Percentiles rank a stretch among this genome's conserved stretches.
phyloP scores from a whole-genome alignment of 2,888 invertebrate species.

The Cataglyphis cursor region DNA sequence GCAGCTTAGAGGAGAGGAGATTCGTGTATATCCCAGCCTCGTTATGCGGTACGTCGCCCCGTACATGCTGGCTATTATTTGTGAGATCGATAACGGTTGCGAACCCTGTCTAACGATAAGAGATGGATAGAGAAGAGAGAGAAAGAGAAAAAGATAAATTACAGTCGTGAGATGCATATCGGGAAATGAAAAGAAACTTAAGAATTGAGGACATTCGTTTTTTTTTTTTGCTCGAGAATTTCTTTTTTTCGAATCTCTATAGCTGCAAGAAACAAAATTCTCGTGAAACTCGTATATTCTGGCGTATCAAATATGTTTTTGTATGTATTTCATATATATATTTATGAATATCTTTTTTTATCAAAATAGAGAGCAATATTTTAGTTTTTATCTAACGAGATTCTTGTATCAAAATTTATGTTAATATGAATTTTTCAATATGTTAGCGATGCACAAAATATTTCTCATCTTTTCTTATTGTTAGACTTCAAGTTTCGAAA shows the following conservation, averaged over 20 bases:
- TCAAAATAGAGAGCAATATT: neutral
- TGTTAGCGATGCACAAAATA: neutral
- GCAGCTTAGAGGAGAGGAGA: constrained; percentile 33
- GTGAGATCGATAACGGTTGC: constrained; percentile 76
- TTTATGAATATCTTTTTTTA: neutral
- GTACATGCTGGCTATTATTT: constrained; percentile 75
- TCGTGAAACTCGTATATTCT: neutral
- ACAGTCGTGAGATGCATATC: constrained; percentile 67
- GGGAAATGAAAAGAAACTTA: constrained; percentile 13
- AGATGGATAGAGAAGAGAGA: constrained; percentile 13
- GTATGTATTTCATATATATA: neutral
- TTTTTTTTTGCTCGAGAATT: neutral
- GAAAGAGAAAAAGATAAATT: constrained; percentile 37
- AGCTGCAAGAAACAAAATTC: constrained; percentile 2
- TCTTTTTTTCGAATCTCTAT: neutral
- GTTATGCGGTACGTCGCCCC: constrained; percentile 71
- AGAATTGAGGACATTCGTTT: neutral
- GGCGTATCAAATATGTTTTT: neutral
- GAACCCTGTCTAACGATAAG: constrained; percentile 8
- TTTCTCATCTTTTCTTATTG: neutral
- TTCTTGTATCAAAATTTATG: neutral
- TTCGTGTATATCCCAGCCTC: constrained; percentile 68
- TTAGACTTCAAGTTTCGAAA: neutral
- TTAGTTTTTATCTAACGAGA: neutral
- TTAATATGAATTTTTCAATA: constrained; percentile 1